Conservation (phyloP, 2,113 vertebrate genomes). For the Genyomyrus donnyi region DNA sequence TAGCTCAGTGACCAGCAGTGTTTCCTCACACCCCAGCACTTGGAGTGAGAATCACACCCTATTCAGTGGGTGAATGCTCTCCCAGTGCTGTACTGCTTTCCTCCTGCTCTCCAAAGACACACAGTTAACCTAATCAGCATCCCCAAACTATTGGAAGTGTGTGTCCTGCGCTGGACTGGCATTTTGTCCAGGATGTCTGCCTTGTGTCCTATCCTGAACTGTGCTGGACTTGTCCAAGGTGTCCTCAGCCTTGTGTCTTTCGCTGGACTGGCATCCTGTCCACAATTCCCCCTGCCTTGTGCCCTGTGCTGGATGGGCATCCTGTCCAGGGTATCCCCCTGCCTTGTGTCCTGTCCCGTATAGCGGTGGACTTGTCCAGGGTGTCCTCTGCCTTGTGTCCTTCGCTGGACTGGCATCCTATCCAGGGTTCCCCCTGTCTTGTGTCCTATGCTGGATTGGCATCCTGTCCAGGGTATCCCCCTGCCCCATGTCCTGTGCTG, state of each 20-base stretch:
- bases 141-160: not conserved
- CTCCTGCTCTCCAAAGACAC: not conserved
- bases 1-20: not conserved
- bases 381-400: too few species aligned
- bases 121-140: not conserved
- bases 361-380: too few species aligned
- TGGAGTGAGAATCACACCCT: not conserved
- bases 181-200: not conserved
- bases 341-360: not conserved
- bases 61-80: not conserved
- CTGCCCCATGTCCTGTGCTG: too few species aligned
- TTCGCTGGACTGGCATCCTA: too few species aligned
- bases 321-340: not conserved
- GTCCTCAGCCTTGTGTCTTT: not conserved
- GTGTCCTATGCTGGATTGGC: too few species aligned
- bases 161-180: not conserved
- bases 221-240: too few species aligned
- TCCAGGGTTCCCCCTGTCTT: too few species aligned
- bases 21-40: not conserved
- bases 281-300: not conserved
- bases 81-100: not conserved
- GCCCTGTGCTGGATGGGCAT: not conserved
- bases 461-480: too few species aligned
- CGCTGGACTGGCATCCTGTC: not conserved
- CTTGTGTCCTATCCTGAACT: not conserved